Evolutionary conservation across 1,140 invertebrate species (phyloP), one percentile per base, ranked within the genome.

Genomic region (Drosophila littoralis): DNA sequence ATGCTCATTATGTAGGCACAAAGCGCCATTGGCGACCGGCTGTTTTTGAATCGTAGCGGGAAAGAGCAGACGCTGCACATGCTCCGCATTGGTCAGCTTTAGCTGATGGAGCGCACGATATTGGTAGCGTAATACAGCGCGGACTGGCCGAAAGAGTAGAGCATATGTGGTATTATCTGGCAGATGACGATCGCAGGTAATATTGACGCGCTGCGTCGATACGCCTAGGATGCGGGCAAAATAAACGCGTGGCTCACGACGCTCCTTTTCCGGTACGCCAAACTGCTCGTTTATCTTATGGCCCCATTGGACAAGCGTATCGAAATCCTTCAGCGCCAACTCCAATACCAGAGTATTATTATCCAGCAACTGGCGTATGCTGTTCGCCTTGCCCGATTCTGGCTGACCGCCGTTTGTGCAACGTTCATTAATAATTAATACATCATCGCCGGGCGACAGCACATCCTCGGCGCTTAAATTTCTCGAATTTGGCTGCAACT

Each of bases 101-200:
- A 91, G 36, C 36, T 86, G 66, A 50, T 91, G 66, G 0, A 92
- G 69, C 0, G 91, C 89, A 7, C 88, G 76, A 57, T 92, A 90
- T 57, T 92, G 91, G 55, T 91, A 90, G 0, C 84, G 86, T 43
- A 92, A 50, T 0, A 77, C 61, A 0, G 86, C 76, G 0, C 91
- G 79, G 15, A 78, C 12, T 1, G 91, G 91, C 1, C 88, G 81
- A 46, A 91, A 90, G 12, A 92, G 58, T 4, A 92, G 33, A 1
- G 81, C 61, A 28, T 77, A 92, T 1, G 58, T 75, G 9, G 75
- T 78, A 28, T 90, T 80, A 43, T 79, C 75, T 3, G 79, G 70
- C 7, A 92, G 57, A 42, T 73, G 75, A 6, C 84, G 79, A 42
- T 89, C 77, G 13, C 91, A 91, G 7, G 84, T 89, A 9, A 79